Evolutionary conservation across 2,113 vertebrate species (phyloP), one percentile per base, ranked within the genome.

Genomic region (Jacana jacana): DNA sequence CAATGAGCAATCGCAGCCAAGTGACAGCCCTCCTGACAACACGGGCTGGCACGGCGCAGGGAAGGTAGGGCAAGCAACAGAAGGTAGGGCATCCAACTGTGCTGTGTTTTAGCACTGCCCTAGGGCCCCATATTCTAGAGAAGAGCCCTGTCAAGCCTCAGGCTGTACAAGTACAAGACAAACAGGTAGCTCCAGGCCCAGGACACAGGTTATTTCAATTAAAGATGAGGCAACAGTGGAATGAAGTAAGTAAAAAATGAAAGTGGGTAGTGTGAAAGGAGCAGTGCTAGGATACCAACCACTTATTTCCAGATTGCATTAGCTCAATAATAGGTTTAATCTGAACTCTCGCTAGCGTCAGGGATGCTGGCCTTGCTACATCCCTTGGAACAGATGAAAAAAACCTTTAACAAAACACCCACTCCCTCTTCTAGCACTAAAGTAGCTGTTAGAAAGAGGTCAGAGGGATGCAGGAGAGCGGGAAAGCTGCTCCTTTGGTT

Each of bases 81-180:
- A 28, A 72, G 27, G n/a, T 0, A 58, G 66, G 40, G 31, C 49
- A 80, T 28, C n/a, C n/a, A n/a, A n/a, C n/a, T n/a, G n/a, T n/a
- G 17, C 37, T 46, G 16, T 18, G 33, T 11, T 86, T 17, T 3
- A 44, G 52, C 86, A 25, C 19, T 88, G 82, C 69, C 80, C 69
- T 7, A 48, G 37, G 72, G 81, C 57, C 46, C 22, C 27, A 1
- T 27, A 42, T 10, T 77, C 39, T 1, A 83, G 52, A 1, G 37
- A 78, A 63, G 76, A 78, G 30, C 23, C 57, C 77, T 51, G 81
- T 5, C 39, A 55, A 81, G 76, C 94, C 86, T 92, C 49, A 57
- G 89, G 94, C 91, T 92, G 65, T 81, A 71, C 78, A 83, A 55
- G 28, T 5, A 35, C 42, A 64, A 88, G 35, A 57, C n/a, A 92